A percentile compares a stretch with the other conserved stretches of the same genome.
Evolutionary conservation across 2,113 vertebrate genomes (phyloP).

Genomic region (Ammodytes marinus): DNA sequence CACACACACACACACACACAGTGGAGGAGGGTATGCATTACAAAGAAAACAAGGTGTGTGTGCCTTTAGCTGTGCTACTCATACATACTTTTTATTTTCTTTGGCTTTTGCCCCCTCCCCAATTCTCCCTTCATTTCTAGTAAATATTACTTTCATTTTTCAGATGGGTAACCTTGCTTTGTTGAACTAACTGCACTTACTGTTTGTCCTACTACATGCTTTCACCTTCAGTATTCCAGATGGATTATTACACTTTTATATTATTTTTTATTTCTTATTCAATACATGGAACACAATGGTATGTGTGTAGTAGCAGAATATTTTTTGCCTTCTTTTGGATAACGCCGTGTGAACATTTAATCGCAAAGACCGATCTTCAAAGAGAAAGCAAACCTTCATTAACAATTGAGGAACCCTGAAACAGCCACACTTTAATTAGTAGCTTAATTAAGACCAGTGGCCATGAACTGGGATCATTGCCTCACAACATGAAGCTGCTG

Average conservation of each 20-base stretch:
- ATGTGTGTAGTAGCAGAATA: not conserved
- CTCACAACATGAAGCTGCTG: conserved; percentile 12
- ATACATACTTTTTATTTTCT: conserved; percentile 10
- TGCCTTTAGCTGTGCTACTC: not conserved
- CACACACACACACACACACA: conserved; percentile 36
- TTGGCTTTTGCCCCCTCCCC: not conserved
- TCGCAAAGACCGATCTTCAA: not conserved
- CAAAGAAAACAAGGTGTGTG: conserved; percentile 31
- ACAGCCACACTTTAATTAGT: conserved; percentile 26
- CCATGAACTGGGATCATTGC: conserved; percentile 29
- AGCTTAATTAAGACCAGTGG: conserved; percentile 38
- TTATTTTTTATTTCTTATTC: not conserved
- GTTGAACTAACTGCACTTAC: not conserved
- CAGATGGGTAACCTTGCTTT: not conserved
- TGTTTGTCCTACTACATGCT: not conserved
- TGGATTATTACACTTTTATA: not conserved
- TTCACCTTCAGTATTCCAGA: not conserved
- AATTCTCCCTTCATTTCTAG: not conserved
- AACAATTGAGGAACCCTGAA: conserved; percentile 11
- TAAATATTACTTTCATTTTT: not conserved
- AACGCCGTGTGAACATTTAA: conserved; percentile 8
- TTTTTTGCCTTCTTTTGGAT: not conserved
- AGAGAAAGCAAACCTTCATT: conserved; percentile 14
- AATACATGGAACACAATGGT: not conserved
- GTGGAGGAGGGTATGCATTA: conserved; percentile 7